These are phyloP conservation scores for Pteropus rufus DNA, from an alignment of 2,797 vertebrate genomes.

Conservation along the genomic window DNA sequence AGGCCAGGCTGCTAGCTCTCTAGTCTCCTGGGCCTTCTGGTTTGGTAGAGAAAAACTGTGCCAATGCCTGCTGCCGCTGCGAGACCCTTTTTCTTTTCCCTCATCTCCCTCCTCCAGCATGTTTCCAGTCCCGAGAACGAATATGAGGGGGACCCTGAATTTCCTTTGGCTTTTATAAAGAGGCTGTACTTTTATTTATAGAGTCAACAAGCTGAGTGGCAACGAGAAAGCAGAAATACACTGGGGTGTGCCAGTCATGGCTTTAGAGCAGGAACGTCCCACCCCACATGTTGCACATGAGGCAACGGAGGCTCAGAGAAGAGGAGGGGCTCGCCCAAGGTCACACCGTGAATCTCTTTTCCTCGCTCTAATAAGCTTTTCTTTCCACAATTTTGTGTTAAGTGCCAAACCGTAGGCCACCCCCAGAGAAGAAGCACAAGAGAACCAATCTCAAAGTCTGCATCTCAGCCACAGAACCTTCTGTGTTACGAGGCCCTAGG, in stretches of 20 bases:
- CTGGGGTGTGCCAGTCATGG: not conserved
- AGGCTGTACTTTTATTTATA: not conserved
- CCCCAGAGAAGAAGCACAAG: conserved; percentile 68
- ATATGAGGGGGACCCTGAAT: not conserved
- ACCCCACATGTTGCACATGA: not conserved
- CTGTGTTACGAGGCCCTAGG: conserved; percentile 81
- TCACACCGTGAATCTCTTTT: conserved; percentile 61
- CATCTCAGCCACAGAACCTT: conserved; percentile 80
- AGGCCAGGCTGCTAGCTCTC: not conserved
- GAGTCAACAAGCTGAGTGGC: not conserved
- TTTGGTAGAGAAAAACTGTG: not conserved
- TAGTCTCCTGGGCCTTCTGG: not conserved
- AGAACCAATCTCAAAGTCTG: conserved; percentile 78
- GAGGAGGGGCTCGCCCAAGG: conserved; percentile 51
- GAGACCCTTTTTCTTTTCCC: not conserved
- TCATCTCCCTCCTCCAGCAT: not conserved
- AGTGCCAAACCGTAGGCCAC: conserved; percentile 67
- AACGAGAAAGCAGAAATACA: not conserved
- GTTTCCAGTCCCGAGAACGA: not conserved
- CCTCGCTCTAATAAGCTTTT: conserved; percentile 65
- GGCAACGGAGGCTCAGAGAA: not conserved
- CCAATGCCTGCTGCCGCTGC: not conserved
- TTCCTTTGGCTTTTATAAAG: conserved; percentile 37
- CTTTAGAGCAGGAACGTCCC: not conserved
- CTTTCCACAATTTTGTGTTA: conserved; percentile 53